Conservation (phyloP, 1,140 invertebrate genomes). For the Ceratoteleas bidentatus region DNA sequence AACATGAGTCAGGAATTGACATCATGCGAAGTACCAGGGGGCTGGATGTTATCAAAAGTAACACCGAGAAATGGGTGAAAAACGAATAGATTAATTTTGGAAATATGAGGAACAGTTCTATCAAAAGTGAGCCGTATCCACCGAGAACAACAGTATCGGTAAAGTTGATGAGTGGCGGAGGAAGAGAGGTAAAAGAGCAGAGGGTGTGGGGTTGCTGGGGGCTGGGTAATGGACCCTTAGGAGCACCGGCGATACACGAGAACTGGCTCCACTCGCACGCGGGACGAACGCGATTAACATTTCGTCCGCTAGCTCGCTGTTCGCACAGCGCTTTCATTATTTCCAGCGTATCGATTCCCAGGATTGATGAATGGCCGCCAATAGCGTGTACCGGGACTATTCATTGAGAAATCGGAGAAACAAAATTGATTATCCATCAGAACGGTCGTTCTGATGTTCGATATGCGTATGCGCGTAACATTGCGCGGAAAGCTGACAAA, state of each 20-base stretch:
- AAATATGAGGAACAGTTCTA: too few species aligned
- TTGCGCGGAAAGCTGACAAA: too few species aligned
- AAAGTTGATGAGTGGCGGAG: slow-evolving; percentile 64
- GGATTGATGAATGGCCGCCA: slow-evolving; percentile 82
- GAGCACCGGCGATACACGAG: slow-evolving; percentile 77
- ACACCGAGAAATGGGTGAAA: too few species aligned
- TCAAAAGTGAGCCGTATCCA: slow-evolving; percentile 32
- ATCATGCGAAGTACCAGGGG: too few species aligned
- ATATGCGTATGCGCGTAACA: too few species aligned
- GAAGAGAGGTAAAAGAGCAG: slow-evolving; percentile 46
- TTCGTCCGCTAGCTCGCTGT: slow-evolving; percentile 81
- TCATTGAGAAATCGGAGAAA: too few species aligned
- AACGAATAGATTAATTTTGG: too few species aligned
- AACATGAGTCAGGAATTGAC: too few species aligned
- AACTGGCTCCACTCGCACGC: slow-evolving; percentile 75
- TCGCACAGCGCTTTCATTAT: slow-evolving; percentile 82
- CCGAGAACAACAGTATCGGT: slow-evolving; percentile 50
- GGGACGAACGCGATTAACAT: slow-evolving; percentile 82
- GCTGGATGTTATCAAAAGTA: too few species aligned
- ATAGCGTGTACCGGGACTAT: too few species aligned
- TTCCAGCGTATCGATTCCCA: slow-evolving; percentile 82
- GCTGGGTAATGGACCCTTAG: slow-evolving; percentile 74
- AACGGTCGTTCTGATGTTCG: too few species aligned
- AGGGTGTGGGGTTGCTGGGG: slow-evolving; percentile 48
- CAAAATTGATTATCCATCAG: too few species aligned